Base-by-base conservation (phyloP, 1,140 invertebrate genomes). In the Xylocopa sonorina region DNA sequence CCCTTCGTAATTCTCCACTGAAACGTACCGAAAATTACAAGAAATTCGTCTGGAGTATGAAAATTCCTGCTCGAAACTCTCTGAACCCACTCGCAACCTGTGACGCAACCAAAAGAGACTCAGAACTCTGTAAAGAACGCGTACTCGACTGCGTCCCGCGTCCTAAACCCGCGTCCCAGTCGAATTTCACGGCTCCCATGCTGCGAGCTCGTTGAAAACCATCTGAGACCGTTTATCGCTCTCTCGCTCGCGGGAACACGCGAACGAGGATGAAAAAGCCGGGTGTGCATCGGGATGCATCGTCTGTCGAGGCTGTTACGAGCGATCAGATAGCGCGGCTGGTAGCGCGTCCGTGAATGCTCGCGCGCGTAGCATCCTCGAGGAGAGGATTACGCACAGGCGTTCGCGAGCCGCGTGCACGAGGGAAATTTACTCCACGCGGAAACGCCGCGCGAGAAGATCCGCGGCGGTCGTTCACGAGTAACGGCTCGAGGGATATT, bases 281-380 rank as follows among this genome's bases (percentile, higher is more conserved):
- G n/a, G n/a, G 27, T 81, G 77, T 79, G 51, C 82, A 88, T 88
- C 87, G 80, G 67, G 67, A 90, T 90, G 81, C 86, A 83, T 74
- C 64, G 68, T 81, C 72, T 78, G 71, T 80, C 71, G 58, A 29
- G 81, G 67, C 85, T 88, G 88, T 90, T 91, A 87, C 85, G 85
- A 88, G 79, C 87, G 86, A 90, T 90, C 90, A 88, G 87, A 90
- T 91, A 90, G 85, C 80, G 76, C 76, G 80, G 67, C 77, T n/a
- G 76, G 82, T 80, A 80, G 80, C 71, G 51, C 64, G 38, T 43
- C 9, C 71, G 58, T 53, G n/a, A n/a, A n/a, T n/a, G 62, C 38
- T 32, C 27, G 38, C 2, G 43, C 50, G 21, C 38, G 41, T 18
- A 43, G 66, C n/a, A 55, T 24, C 43, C 41, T n/a, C n/a, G n/a